Percentiles rank a stretch among this genome's conserved stretches.
Conservation (phyloP, 2,797 vertebrate species). For the Gastrophryne carolinensis region DNA sequence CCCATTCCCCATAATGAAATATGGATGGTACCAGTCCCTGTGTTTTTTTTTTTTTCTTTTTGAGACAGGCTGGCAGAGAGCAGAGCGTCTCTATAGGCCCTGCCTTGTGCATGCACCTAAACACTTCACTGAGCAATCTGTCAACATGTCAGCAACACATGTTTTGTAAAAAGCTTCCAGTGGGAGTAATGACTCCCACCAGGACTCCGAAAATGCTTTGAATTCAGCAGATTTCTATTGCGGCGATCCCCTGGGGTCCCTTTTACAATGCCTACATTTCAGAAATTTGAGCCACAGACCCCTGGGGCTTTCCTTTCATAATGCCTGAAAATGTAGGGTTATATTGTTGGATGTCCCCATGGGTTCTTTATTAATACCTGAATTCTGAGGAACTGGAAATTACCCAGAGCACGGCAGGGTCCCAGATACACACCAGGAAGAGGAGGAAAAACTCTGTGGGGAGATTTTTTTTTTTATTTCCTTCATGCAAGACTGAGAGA, state of each 20-base stretch:
- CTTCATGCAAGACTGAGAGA: constrained; percentile 98
- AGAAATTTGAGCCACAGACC: constrained; percentile 97
- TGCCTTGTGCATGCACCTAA: constrained; percentile 95
- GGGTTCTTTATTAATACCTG: constrained; percentile 91
- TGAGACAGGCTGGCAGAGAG: constrained; percentile 90
- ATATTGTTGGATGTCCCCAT: constrained; percentile 87
- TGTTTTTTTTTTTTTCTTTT: no score
- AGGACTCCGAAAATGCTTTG: constrained; percentile 87
- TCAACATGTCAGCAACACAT: constrained; percentile 99
- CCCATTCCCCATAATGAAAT: constrained; percentile 93
- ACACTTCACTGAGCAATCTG: constrained; percentile 92
- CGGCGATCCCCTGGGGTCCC: constrained; percentile 79
- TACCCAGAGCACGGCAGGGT: constrained; percentile 83
- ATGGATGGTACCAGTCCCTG: constrained; percentile 98
- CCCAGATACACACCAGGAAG: constrained; percentile 78
- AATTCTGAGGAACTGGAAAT: constrained; percentile 88
- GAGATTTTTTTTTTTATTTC: constrained; percentile 94
- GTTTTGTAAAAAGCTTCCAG: constrained; percentile 99
- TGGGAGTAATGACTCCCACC: constrained; percentile 91
- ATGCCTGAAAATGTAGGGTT: constrained; percentile 91
- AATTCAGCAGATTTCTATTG: constrained; percentile 90
- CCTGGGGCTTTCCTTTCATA: constrained; percentile 87
- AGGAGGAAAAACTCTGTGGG: constrained; percentile 85
- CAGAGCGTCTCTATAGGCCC: constrained; percentile 90
- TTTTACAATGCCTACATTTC: constrained; percentile 98